Evolutionary conservation across 1,140 invertebrate species (phyloP).

Genomic region (Solenopsis invicta): DNA sequence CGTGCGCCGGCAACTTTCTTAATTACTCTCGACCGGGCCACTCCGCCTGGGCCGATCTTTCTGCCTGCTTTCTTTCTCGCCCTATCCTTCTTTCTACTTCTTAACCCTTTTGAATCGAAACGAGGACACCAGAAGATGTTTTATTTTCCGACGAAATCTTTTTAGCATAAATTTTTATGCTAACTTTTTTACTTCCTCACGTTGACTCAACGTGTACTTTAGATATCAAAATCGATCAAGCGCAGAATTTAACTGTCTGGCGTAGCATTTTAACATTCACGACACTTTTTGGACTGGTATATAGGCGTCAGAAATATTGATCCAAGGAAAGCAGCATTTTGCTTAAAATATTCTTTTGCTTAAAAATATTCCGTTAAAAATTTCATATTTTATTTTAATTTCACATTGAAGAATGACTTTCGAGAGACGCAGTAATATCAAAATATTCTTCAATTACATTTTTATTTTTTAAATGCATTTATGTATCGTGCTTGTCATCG

Average conservation of each 20-base stretch:
- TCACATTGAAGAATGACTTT: background rate
- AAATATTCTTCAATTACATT: background rate
- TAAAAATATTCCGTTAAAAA: slow-evolving; percentile 15
- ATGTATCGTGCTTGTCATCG: background rate
- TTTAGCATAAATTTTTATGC: slow-evolving; percentile 26
- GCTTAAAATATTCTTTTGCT: no score
- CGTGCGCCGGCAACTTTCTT: slow-evolving; percentile 72
- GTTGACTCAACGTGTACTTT: background rate
- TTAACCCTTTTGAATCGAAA: slow-evolving; percentile 48
- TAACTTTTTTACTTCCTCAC: background rate
- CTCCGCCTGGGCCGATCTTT: slow-evolving; percentile 2
- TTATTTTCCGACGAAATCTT: background rate
- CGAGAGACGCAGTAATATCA: background rate
- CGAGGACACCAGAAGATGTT: background rate
- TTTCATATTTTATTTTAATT: background rate
- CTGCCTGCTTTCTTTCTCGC: slow-evolving; percentile 13
- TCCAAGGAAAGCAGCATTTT: background rate
- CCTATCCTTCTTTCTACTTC: background rate
- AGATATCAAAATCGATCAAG: slow-evolving; percentile 17
- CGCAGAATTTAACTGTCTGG: slow-evolving; percentile 11
- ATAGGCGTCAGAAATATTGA: slow-evolving; percentile 11
- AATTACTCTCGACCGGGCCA: slow-evolving; percentile 68
- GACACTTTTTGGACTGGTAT: background rate
- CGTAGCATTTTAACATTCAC: background rate
- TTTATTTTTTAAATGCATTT: background rate